These are phyloP conservation scores for Protosalanx chinensis DNA, from an alignment of 2,797 vertebrate species.

Conservation along the genomic window DNA sequence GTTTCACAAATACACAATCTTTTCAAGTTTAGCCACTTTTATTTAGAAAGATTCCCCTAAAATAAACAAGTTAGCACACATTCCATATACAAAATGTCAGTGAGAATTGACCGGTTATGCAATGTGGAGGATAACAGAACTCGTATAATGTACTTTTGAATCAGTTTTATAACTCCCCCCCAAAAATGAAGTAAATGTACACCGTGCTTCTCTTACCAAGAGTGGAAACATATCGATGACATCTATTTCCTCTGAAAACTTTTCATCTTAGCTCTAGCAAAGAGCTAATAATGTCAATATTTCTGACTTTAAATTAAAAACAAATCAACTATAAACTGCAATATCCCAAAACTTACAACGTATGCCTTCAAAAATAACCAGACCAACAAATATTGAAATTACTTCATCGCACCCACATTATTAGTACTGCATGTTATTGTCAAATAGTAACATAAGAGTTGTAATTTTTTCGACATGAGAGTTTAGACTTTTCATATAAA, in stretches of 20 bases:
- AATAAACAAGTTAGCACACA: slow-evolving; percentile 82
- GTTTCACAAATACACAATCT: slow-evolving; percentile 25
- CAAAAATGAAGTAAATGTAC: slow-evolving; percentile 54
- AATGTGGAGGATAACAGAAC: slow-evolving; percentile 56
- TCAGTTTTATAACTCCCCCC: slow-evolving; percentile 44
- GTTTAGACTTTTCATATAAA: slow-evolving; percentile 65
- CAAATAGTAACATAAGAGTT: slow-evolving; percentile 38
- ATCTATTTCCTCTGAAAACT: slow-evolving; percentile 9
- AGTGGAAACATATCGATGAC: slow-evolving; percentile 28
- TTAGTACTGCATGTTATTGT: slow-evolving; percentile 33
- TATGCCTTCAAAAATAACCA: slow-evolving; percentile 16
- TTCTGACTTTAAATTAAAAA: slow-evolving; percentile 14
- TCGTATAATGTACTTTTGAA: slow-evolving; percentile 49
- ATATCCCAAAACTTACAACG: slow-evolving; percentile 25
- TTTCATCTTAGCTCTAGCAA: slow-evolving; percentile 22
- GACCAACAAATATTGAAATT: slow-evolving; percentile 25
- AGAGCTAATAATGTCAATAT: slow-evolving; percentile 39
- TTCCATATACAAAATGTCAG: slow-evolving; percentile 80
- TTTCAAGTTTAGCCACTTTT: slow-evolving; percentile 74
- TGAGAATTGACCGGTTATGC: slow-evolving; percentile 69
- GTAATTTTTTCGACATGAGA: slow-evolving; percentile 40
- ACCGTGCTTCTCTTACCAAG: slow-evolving; percentile 38
- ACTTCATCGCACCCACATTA: background rate
- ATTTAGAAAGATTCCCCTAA: slow-evolving; percentile 81
- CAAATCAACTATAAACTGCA: slow-evolving; percentile 16